Percentiles rank a stretch among this genome's conserved stretches.
Conservation (phyloP, 1,140 invertebrate species). For the Bombus affinis region DNA sequence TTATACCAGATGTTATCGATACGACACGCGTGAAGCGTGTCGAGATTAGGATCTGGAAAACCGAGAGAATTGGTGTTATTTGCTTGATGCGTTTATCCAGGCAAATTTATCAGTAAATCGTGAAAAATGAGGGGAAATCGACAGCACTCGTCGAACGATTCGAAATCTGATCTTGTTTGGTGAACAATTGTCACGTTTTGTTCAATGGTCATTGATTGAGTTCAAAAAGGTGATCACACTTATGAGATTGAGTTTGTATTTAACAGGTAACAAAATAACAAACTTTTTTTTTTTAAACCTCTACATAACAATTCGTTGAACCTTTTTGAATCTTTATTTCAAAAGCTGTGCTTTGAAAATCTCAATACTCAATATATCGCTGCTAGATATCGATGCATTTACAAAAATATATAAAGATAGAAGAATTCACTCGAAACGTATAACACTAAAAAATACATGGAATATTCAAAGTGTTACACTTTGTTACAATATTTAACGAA, state of each 20-base stretch:
- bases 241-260: neutral
- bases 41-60: conserved; percentile 4
- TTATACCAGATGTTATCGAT: conserved; percentile 3
- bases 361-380: neutral
- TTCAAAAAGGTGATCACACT: neutral
- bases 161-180: conserved; percentile 4
- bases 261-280: neutral
- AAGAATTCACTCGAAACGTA: too few relatives aligned
- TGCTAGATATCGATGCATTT: too few relatives aligned
- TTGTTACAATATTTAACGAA: neutral
- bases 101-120: neutral
- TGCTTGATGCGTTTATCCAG: neutral
- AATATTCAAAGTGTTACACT: neutral
- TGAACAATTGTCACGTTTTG: conserved; percentile 12
- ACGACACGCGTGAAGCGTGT: conserved; percentile 6
- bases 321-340: neutral
- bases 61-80: neutral
- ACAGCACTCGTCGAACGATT: neutral
- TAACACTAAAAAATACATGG: neutral
- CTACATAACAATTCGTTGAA: neutral
- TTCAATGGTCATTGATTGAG: neutral
- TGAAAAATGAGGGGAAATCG: conserved; percentile 14
- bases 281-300: neutral
- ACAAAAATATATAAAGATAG: too few relatives aligned
- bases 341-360: neutral